Base-by-base conservation (phyloP, 64 coral and sea anemone genomes). In the Montipora capricornis region DNA sequence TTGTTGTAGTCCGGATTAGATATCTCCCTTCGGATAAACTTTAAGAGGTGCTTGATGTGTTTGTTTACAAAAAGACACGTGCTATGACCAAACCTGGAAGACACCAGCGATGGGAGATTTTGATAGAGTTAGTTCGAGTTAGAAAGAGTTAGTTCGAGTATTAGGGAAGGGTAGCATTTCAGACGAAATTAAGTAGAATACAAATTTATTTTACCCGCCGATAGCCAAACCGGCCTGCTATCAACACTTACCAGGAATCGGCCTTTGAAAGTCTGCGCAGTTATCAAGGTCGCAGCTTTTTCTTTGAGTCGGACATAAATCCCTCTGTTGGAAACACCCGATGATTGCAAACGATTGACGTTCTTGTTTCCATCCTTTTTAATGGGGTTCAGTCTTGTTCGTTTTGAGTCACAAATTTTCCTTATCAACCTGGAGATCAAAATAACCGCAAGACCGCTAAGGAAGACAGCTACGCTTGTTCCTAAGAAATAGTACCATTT, bases 401-500 rank as follows among this genome's bases (percentile, higher is more conserved):
- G 83, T 77, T 95, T 98, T 47, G 90, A 84, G 88, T 98, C 94
- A 44, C 94, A 95, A 0, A 94, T 49, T 47, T 82, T 89, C 59
- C 95, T 93, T 45, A 92, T 20, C n/a, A 96, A 46, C 87, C 92
- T 93, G 51, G 91, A 93, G 57, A 53, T 59, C n/a, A 94, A 75
- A 47, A 98, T 98, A 24, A 96, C 24, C 26, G 89, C 12, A 4
- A 98, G 67, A 84, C 97, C 97, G 7, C 91, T 91, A 47, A 98
- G 47, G 77, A 98, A 92, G 47, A 98, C 70, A 7, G 83, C 74
- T 49, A 79, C 81, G 74, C 97, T 98, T 12, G 97, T 96, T 5
- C 80, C 70, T 9, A 98, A 50, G 74, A 98, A 98, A 69, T 98
- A 98, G 47, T 84, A 93, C 97, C 97, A 98, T 92, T 91, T 98